Base-by-base conservation (phyloP, 2,113 vertebrate genomes). In the Malurus cyaneus region DNA sequence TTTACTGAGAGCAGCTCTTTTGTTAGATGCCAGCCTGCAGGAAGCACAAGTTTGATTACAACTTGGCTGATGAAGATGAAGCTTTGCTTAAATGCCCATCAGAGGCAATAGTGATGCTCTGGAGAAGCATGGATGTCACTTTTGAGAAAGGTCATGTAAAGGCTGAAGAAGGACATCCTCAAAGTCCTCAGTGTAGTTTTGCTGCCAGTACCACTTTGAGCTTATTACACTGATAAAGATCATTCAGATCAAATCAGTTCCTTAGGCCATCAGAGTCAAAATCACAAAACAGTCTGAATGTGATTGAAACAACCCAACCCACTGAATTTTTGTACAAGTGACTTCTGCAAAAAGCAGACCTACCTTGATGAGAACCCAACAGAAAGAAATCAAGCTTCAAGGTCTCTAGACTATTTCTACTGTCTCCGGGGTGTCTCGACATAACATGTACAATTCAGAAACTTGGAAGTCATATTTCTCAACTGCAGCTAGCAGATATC, bases 301-400 rank as follows among this genome's bases (percentile, higher is more conserved):
- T 2, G 4, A n/a, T 44, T 8, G 12, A 77, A 91, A 87, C 39
- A 92, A 32, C 26, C 42, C 77, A 46, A 94, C 25, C 29, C 4
- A 13, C 12, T 46, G 53, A 77, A 42, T 80, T 87, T 56, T 76
- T 8, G 26, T 31, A 46, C 8, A 60, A 57, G 36, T 25, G n/a
- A 26, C 31, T 70, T 69, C 66, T 82, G 57, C 21, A 76, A 54
- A 78, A 42, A 80, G 50, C n/a, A 83, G 29, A 77, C 24, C 31
- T 60, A 56, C n/a, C 21, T 73, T 82, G 28, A 57, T 73, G 50
- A 80, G 44, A 95, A 59, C 28, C 54, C 85, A 41, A 28, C 39
- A 88, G 62, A 92, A 82, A 94, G 23, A 31, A 89, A 91, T 69
- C 50, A 91, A 57, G 25, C 54, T 89, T 89, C 57, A 87, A 76